phyloP scores from a whole-genome alignment of 2,797 vertebrate species.

The Clarias pachynema region DNA sequence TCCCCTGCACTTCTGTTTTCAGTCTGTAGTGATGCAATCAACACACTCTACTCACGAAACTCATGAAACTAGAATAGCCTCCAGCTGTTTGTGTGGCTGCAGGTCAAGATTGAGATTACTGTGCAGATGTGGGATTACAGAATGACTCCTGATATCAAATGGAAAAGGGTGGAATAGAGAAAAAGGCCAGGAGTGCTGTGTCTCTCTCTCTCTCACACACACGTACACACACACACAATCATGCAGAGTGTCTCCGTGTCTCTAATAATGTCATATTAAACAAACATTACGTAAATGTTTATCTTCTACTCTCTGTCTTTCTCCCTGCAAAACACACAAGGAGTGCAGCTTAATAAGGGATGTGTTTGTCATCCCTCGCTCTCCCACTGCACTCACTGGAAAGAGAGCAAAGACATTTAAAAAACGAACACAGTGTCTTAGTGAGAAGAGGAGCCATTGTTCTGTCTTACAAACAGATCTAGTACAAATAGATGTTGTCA shows the following conservation, averaged over 20 bases:
- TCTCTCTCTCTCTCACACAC: neutral
- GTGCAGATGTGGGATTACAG: neutral
- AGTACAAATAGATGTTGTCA: neutral
- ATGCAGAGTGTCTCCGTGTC: neutral
- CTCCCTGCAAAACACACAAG: neutral
- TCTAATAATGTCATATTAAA: neutral
- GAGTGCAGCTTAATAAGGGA: neutral
- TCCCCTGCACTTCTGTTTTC: too few species aligned
- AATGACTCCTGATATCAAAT: neutral
- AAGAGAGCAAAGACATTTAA: neutral
- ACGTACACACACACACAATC: neutral
- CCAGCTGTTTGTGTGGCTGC: constrained; percentile 8
- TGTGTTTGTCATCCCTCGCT: neutral
- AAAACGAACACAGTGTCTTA: neutral
- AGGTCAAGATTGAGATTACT: constrained; percentile 14
- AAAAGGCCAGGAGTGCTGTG: neutral
- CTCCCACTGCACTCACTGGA: neutral
- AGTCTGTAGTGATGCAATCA: neutral
- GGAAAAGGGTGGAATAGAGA: neutral
- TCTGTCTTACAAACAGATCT: neutral
- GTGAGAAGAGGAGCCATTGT: neutral
- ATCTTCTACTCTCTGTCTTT: constrained; percentile 4
- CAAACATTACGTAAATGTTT: constrained; percentile 13
- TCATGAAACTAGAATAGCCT: neutral
- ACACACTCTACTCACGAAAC: neutral